These are phyloP conservation scores for Dynastes tityus DNA, from an alignment of 2,888 invertebrate genomes.

Conservation along the genomic window DNA sequence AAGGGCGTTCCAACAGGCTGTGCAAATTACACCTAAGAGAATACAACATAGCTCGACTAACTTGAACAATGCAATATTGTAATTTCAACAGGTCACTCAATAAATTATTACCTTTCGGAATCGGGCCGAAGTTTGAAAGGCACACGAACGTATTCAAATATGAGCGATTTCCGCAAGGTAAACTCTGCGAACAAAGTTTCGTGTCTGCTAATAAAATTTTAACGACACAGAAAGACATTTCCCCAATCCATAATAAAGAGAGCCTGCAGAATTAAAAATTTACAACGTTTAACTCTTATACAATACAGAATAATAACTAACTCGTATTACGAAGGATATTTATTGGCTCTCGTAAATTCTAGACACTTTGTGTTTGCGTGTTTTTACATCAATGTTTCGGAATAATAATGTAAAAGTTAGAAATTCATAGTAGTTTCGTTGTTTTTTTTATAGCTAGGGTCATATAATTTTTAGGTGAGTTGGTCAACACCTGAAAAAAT, in stretches of 20 bases:
- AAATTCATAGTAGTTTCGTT: no score
- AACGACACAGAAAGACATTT: slow-evolving; percentile 2
- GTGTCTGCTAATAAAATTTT: slow-evolving; percentile 17
- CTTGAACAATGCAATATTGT: slow-evolving; percentile 23
- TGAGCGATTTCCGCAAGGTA: slow-evolving; percentile 2
- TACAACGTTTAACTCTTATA: background rate
- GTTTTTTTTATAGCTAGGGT: no score
- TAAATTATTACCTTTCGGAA: slow-evolving; percentile 16
- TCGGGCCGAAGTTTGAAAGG: background rate
- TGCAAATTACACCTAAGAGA: slow-evolving; percentile 11
- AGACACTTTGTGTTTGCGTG: no score
- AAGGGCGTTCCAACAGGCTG: background rate
- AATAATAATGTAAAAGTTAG: no score
- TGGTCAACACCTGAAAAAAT: no score
- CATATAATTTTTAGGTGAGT: no score
- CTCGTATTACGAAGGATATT: background rate
- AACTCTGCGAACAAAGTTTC: slow-evolving; percentile 11
- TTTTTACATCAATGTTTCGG: no score
- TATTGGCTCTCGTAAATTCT: no score
- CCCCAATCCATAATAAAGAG: background rate
- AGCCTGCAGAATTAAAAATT: background rate
- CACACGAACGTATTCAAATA: slow-evolving; percentile 19
- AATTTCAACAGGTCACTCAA: slow-evolving; percentile 33
- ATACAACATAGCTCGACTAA: slow-evolving; percentile 12
- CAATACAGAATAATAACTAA: background rate